Conservation (phyloP, 2,888 invertebrate genomes). For the Lepetodrilus schrolli region DNA sequence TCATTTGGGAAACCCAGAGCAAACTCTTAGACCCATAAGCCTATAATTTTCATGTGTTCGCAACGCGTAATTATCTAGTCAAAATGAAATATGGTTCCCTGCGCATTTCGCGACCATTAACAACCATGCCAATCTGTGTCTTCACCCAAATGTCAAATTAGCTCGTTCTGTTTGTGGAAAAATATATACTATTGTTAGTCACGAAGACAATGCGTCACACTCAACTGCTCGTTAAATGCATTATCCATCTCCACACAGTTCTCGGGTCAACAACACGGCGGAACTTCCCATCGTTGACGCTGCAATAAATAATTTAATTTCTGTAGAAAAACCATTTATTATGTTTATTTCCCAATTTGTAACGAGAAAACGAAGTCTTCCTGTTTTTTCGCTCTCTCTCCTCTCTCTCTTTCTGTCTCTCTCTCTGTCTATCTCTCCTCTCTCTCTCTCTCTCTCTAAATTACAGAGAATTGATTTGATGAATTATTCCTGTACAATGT, state of each 20-base stretch:
- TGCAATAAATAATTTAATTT: neutral
- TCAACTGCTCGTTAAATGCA: neutral
- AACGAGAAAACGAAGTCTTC: too few relatives aligned
- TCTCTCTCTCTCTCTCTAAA: too few relatives aligned
- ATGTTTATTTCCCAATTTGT: too few relatives aligned
- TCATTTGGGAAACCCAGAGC: conserved; percentile 19
- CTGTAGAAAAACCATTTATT: too few relatives aligned
- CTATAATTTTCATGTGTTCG: neutral
- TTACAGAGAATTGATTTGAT: too few relatives aligned
- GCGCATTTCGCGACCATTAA: neutral
- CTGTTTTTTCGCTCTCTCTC: too few relatives aligned
- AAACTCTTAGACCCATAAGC: neutral
- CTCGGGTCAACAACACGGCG: neutral
- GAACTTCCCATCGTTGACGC: neutral
- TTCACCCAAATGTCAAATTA: neutral
- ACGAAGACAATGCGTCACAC: too few relatives aligned
- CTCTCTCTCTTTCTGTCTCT: too few relatives aligned
- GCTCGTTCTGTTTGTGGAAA: neutral
- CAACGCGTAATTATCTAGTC: conserved; percentile 23
- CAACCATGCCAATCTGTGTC: neutral
- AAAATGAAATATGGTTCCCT: neutral
- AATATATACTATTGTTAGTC: too few relatives aligned
- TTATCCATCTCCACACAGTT: neutral
- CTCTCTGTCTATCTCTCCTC: too few relatives aligned
- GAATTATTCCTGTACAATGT: too few relatives aligned